Evolutionary conservation across 2,888 invertebrate genomes (phyloP), one percentile per base, ranked within the genome.

Genomic region (Colostygia pectinataria): DNA sequence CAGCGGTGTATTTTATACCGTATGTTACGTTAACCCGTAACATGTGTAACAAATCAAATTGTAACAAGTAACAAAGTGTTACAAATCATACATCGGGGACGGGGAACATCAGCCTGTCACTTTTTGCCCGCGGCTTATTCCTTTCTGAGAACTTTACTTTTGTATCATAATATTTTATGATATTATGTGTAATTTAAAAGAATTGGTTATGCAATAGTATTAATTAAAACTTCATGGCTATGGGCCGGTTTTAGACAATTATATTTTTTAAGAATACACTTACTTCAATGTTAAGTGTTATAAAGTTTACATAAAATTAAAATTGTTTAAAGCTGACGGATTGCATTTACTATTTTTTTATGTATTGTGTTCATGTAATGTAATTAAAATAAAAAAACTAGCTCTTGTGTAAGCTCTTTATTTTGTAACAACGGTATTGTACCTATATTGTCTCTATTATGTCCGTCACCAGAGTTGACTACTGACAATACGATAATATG

Each of bases 81-180:
- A 66, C 71, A 68, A 71, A 71, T 68, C 68, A 67, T 65, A 55
- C 59, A 50, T 53, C 56, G 56, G 64, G 60, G 63, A 65, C 56
- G 56, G 64, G 60, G 63, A 65, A 67, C 65, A 72, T 75, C 69
- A 71, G 64, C 59, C 76, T 72, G 76, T 74, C 76, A 68, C 58
- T 63, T 47, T 46, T 52, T 34, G 59, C 66, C 65, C 51, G 60
- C 58, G 63, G 65, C 51, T 36, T 39, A 23, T 41, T 40, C 38
- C 27, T 44, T 55, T 59, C 57, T 20, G 31, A 53, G 53, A 57
- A 57, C 33, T 37, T 54, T 41, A 28, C 54, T 61, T 58, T 55
- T 44, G 14, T 42, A 34, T 8, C 36, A 18, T 41, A 39, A 23
- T 48, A 36, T 18, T 41, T 53, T 39, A 52, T 47, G 47, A 67